These are phyloP conservation scores for Sternarchorhynchus goeldii DNA, from an alignment of 2,797 vertebrate genomes.

Conservation along the genomic window DNA sequence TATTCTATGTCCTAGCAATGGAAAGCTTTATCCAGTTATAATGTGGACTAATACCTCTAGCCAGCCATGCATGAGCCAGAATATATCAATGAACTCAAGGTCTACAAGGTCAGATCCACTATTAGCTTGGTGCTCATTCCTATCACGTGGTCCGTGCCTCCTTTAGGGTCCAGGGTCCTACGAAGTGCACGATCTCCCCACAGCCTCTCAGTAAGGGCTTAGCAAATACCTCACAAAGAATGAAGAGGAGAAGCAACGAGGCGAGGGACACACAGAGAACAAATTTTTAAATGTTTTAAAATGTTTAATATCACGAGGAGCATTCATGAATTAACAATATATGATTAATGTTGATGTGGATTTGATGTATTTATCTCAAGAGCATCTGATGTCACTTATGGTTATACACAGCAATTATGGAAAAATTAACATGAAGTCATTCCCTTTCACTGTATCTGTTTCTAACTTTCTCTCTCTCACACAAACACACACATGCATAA, in stretches of 20 bases:
- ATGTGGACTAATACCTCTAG: constrained; percentile 49
- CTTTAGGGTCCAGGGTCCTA: constrained; percentile 42
- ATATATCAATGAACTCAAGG: constrained; percentile 53
- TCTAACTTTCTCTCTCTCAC: not conserved
- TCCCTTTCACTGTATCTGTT: not conserved
- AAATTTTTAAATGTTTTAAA: constrained; percentile 28
- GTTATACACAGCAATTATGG: constrained; percentile 14
- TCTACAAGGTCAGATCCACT: constrained; percentile 55
- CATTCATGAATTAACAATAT: not conserved
- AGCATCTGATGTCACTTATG: constrained; percentile 20
- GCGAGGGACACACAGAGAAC: constrained; percentile 17
- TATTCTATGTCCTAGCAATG: constrained; percentile 13
- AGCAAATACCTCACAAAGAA: constrained; percentile 28
- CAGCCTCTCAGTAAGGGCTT: constrained; percentile 37
- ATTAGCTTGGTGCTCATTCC: constrained; percentile 46
- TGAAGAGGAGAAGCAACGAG: constrained; percentile 4
- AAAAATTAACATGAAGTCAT: constrained; percentile 32
- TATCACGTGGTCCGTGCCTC: constrained; percentile 38
- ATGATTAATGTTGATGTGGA: constrained; percentile 6
- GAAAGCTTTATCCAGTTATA: constrained; percentile 50
- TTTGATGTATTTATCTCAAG: constrained; percentile 24
- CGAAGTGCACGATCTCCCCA: constrained; percentile 41
- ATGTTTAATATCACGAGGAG: constrained; percentile 1
- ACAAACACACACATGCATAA: constrained; percentile 6
- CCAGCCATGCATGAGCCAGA: constrained; percentile 41